phyloP scores from a whole-genome alignment of 2,113 vertebrate species.

The Equus quagga region DNA sequence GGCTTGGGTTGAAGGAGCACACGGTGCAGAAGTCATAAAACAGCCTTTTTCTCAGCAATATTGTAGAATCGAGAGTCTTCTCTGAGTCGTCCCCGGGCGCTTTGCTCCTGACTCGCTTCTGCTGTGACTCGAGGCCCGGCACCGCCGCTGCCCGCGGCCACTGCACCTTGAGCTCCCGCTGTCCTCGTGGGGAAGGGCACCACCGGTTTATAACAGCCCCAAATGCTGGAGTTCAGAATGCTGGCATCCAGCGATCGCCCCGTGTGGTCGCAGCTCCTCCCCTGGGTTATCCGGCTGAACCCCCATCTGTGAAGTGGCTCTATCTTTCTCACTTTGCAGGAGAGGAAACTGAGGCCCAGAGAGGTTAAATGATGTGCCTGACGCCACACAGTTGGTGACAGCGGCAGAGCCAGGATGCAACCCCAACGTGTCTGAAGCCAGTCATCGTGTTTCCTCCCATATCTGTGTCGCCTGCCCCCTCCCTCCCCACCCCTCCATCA shows the following conservation, averaged over 20 bases:
- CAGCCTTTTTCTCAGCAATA: conserved; percentile 47
- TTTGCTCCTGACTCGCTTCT: conserved; percentile 64
- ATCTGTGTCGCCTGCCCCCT: neutral
- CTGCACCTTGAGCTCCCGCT: neutral
- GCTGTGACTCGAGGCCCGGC: neutral
- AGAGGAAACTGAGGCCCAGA: neutral
- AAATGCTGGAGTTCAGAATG: neutral
- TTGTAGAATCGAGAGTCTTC: conserved; percentile 66
- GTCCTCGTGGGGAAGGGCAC: neutral
- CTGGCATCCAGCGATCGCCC: neutral
- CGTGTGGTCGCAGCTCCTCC: neutral
- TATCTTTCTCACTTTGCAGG: neutral
- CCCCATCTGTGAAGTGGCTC: neutral
- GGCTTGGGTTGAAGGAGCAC: conserved; percentile 73
- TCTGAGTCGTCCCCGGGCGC: conserved; percentile 61
- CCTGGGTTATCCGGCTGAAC: neutral
- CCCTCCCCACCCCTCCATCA: fast-evolving
- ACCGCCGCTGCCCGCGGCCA: neutral
- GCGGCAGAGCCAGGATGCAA: neutral
- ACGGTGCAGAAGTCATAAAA: conserved; percentile 19
- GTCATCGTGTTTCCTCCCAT: fast-evolving
- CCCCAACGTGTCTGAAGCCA: neutral
- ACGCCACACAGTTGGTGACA: neutral
- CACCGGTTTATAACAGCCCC: neutral
- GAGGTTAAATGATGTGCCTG: neutral